Base-by-base conservation (phyloP, 2,888 invertebrate species). In the Hybos culiciformis region DNA sequence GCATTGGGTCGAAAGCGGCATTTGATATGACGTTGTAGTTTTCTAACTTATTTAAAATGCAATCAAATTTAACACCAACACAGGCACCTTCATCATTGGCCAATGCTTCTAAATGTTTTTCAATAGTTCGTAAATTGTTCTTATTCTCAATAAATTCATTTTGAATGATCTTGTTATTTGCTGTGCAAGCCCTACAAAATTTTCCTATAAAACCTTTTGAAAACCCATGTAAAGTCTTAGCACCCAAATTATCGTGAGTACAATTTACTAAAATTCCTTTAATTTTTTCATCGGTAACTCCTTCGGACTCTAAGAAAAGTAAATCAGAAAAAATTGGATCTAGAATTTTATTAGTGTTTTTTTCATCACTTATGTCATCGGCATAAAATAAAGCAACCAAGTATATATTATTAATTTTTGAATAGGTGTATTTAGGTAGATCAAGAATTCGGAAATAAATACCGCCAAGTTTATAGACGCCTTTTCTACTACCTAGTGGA, bases 381-480 rank as follows among this genome's bases (percentile, higher is more conserved):
- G 24, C 26, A 37, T 15, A 43, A 21, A 39, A 43, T 4, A 43
- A n/a, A 12, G 43, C 43, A 7, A 32, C 32, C 17, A 43, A 33
- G n/a, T 43, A 23, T 17, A 43, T 43, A 17, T 38, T 31, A 15
- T 43, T 14, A 2, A 39, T 7, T 15, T 38, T 12, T 4, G 43
- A 29, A 32, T 23, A 9, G n/a, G 11, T n/a, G n/a, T n/a, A 15
- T 15, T 15, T 8, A 8, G 21, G 23, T 14, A 43, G 21, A 39
- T 43, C 39, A 14, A 18, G 4, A 15, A 43, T 23, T 2, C 34
- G 26, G 14, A 43, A 34, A 33, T 43, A 43, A 4, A 39, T 34
- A 3, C 26, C 43, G 3, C 43, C 43, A 3, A 43, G 3, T 34
- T 43, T 43, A 34, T 43, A 39, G 5, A 43, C n/a, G 5, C 12